Conservation (phyloP, 2,888 invertebrate species). For the Xestia c-nigrum region DNA sequence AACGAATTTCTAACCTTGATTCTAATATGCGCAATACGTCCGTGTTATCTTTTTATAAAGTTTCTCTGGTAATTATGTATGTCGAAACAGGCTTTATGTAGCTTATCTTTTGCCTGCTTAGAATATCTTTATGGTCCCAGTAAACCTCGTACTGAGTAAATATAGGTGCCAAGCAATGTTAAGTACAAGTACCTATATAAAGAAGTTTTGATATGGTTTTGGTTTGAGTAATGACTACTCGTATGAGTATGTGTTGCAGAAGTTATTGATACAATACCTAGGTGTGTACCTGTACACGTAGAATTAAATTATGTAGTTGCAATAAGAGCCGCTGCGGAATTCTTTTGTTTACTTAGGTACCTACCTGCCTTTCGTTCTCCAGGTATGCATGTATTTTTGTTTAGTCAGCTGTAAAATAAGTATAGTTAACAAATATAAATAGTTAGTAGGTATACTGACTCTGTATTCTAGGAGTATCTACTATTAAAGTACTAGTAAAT, state of each 20-base stretch:
- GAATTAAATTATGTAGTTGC: constrained; percentile 20
- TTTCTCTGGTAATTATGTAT: constrained; percentile 17
- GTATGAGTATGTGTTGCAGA: constrained; percentile 1
- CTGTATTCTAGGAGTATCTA: background rate
- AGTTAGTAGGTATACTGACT: background rate
- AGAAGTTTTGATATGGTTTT: constrained; percentile 14
- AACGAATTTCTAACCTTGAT: constrained; percentile 33
- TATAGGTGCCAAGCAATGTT: background rate
- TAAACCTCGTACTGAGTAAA: constrained; percentile 31
- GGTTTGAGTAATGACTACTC: background rate
- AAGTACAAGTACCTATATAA: background rate
- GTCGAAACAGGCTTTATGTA: constrained; percentile 8
- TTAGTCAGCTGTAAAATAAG: constrained; percentile 23
- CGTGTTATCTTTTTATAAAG: constrained; percentile 35
- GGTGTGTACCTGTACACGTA: constrained; percentile 9
- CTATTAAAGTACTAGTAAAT: background rate
- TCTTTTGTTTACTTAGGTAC: constrained; percentile 35
- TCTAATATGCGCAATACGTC: constrained; percentile 17
- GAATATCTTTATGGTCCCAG: constrained; percentile 44
- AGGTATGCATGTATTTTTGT: constrained; percentile 10
- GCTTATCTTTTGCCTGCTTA: constrained; percentile 50
- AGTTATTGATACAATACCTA: constrained; percentile 4
- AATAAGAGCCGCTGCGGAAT: constrained; percentile 20
- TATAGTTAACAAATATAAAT: background rate
- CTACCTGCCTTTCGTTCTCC: constrained; percentile 7